These are phyloP conservation scores for Oncorhynchus mykiss DNA, from an alignment of 2,113 vertebrate genomes.

Conservation along the genomic window DNA sequence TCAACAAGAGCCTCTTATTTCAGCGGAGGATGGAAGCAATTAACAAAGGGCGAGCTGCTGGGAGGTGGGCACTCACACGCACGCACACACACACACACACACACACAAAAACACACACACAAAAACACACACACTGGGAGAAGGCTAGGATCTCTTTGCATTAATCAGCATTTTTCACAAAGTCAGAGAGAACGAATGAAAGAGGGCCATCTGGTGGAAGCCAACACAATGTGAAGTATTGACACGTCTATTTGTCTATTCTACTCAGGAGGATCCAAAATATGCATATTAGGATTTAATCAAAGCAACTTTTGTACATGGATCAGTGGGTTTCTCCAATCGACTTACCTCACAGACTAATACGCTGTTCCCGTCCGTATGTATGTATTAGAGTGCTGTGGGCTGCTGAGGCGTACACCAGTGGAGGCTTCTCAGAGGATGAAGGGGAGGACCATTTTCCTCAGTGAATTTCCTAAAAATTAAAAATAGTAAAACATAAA, in stretches of 20 bases:
- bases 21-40: conserved; percentile 39
- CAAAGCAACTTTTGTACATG: neutral
- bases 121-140: neutral
- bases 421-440: too few species aligned
- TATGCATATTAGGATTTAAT: neutral
- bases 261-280: neutral
- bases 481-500: too few species aligned
- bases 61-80: too few species aligned
- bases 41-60: conserved; percentile 25
- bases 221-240: conserved; percentile 22
- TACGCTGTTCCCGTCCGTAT: neutral
- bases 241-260: conserved; percentile 22
- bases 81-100: too few species aligned
- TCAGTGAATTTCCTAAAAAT: too few species aligned
- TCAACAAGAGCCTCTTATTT: conserved; percentile 17
- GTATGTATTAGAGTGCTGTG: neutral
- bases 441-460: too few species aligned
- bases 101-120: too few species aligned
- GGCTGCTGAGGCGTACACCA: conserved; percentile 3
- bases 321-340: neutral
- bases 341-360: neutral
- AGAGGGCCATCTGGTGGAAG: conserved; percentile 56
- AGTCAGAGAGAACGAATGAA: conserved; percentile 39
- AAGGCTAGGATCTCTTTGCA: conserved; percentile 34
- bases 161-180: conserved; percentile 53